Percentiles rank a stretch among this genome's conserved stretches.
These are phyloP conservation scores for Heterochromis multidens DNA, from an alignment of 2,113 vertebrate genomes.

Conservation along the genomic window DNA sequence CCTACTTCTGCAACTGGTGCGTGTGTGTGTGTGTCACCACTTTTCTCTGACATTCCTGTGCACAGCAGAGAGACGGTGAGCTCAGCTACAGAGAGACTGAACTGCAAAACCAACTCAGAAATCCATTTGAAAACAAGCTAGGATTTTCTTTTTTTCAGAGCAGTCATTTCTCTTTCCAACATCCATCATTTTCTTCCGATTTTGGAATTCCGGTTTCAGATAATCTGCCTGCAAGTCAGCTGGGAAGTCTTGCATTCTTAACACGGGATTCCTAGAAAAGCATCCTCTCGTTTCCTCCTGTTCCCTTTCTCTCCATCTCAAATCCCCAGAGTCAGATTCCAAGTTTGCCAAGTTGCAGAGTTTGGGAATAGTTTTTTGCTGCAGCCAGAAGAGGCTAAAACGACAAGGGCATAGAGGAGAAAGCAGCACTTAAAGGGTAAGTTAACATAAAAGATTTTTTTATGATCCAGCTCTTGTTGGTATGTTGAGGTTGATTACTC, in stretches of 20 bases:
- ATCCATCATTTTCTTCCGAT: neutral
- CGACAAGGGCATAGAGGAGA: neutral
- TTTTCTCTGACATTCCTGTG: constrained; percentile 71
- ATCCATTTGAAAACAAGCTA: neutral
- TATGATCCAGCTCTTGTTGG: neutral
- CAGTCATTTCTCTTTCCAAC: neutral
- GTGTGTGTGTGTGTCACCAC: constrained; percentile 45
- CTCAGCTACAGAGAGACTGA: constrained; percentile 40
- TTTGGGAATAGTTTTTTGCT: constrained; percentile 7
- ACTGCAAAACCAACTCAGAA: constrained; percentile 6
- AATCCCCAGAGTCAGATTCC: neutral
- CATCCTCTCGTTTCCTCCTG: constrained; percentile 49
- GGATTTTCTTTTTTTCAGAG: neutral
- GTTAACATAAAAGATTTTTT: neutral
- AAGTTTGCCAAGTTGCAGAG: neutral
- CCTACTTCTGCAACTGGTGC: constrained; percentile 47
- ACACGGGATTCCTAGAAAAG: constrained; percentile 17
- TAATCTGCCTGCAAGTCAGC: constrained; percentile 10
- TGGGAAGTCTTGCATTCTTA: neutral
- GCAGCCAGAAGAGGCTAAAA: neutral
- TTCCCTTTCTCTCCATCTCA: constrained; percentile 22
- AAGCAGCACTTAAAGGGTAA: constrained; percentile 25
- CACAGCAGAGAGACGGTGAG: constrained; percentile 47
- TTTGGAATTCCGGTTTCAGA: neutral
- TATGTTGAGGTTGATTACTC: neutral